Evolutionary conservation across 2,797 vertebrate species (phyloP).

Genomic region (Tragelaphus eurycerus): DNA sequence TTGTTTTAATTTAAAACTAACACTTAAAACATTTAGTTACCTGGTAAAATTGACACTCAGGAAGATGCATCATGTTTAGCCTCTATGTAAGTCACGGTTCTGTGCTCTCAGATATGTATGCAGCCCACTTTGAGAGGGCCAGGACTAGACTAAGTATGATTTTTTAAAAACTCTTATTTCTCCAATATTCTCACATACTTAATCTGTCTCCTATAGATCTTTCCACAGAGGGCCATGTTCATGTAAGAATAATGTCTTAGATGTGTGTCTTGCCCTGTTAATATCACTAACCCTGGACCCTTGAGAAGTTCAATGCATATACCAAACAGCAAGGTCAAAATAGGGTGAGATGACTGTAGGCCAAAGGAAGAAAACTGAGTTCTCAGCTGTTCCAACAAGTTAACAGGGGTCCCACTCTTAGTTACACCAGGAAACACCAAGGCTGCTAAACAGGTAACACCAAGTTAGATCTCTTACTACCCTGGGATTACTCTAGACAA

Average conservation of each 20-base stretch:
- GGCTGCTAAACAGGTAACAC: not conserved
- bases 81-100: not conserved
- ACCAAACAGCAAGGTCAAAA: not conserved
- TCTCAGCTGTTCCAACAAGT: not conserved
- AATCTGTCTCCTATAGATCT: not conserved
- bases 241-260: not conserved
- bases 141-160: not conserved
- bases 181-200: too few species aligned
- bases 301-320: not conserved
- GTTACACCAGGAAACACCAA: not conserved
- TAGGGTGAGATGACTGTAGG: not conserved
- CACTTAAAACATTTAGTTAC: not conserved
- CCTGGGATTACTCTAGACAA: not conserved
- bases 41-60: not conserved
- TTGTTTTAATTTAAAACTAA: constrained; percentile 32
- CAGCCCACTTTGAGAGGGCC: not conserved
- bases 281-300: not conserved
- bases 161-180: not conserved
- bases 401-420: not conserved
- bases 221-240: not conserved
- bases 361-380: not conserved
- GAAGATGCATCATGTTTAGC: not conserved
- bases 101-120: not conserved
- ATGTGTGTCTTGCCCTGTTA: not conserved
- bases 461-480: not conserved